Base-by-base conservation (phyloP, 2,797 vertebrate species). In the Gambelia wislizenii region DNA sequence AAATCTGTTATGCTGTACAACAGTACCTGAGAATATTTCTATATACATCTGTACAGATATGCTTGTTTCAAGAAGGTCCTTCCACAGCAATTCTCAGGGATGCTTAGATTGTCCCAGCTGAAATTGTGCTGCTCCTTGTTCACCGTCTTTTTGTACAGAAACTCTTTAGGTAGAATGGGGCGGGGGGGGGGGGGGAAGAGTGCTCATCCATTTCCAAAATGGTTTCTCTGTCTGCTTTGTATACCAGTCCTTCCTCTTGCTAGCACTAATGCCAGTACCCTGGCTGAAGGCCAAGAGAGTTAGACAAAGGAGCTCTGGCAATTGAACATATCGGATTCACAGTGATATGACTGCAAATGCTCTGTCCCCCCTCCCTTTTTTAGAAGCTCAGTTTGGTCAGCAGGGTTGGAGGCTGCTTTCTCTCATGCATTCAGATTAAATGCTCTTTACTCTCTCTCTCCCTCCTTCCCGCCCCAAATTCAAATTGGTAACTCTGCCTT, bases 291-390 rank as follows among this genome's bases (percentile, higher is more conserved):
- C 96, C 96, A 94, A 96, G 89, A 93, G 96, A 97, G 94, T 97
- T 94, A 97, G 96, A 97, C 96, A 97, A 97, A 97, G 97, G 96
- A 96, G 95, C 94, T 93, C 93, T 94, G 94, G 94, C 94, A 95
- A 94, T 95, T 91, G 91, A 94, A 95, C 94, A 95, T 94, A 94
- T 93, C 81, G 87, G 92, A 87, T 93, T 96, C 92, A 70, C 88
- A 95, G 94, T 93, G 96, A 94, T 95, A 92, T 0, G 95, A 92
- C 95, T 95, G 94, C 94, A 95, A 93, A 95, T 94, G 95, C 74
- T 76, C 74, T 39, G 25, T 20, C 39, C 70, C 70, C n/a, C 67
- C 93, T 92, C 67, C 44, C 14, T 52, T 33, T 25, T 27, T 88
- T 92, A 70, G 69, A 54, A 42, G 70, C 36, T 27, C 89, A 91